These are phyloP conservation scores for Parascotia fuliginaria DNA, from an alignment of 2,888 invertebrate genomes.

Conservation along the genomic window DNA sequence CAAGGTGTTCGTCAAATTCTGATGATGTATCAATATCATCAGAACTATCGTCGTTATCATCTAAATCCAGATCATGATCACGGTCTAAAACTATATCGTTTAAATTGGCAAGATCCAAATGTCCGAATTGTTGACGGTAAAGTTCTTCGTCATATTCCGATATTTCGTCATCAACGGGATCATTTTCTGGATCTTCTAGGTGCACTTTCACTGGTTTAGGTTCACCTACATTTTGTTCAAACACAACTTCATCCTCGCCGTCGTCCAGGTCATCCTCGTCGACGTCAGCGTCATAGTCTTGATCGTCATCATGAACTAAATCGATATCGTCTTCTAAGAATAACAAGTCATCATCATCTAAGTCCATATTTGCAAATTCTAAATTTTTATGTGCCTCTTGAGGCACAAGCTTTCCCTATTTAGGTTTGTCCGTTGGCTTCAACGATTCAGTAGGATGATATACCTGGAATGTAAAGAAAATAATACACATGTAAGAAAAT, in stretches of 20 bases:
- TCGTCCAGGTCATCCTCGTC: conserved; percentile 13
- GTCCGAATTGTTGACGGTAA: not conserved
- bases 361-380: conserved; percentile 2
- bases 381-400: conserved; percentile 28
- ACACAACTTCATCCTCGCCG: not conserved
- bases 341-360: conserved; percentile 2
- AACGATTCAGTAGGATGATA: conserved; percentile 50
- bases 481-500: not conserved
- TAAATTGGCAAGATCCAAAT: not conserved
- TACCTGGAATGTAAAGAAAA: conserved; percentile 52
- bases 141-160: conserved; percentile 10
- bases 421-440: conserved; percentile 1
- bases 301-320: too few relatives aligned
- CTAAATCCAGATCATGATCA: conserved; percentile 8
- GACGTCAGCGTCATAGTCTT: conserved; percentile 28
- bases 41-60: conserved; percentile 4
- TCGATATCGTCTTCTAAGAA: too few relatives aligned
- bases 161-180: conserved; percentile 19
- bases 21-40: not conserved
- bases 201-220: not conserved
- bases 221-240: not conserved
- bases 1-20: not conserved
- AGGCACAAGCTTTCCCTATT: conserved; percentile 37
- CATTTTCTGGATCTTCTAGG: conserved; percentile 13
- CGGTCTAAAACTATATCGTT: conserved; percentile 4